Evolutionary conservation across 2,113 vertebrate species (phyloP), one percentile per base, ranked within the genome.

Genomic region (Erpornis zantholeuca): DNA sequence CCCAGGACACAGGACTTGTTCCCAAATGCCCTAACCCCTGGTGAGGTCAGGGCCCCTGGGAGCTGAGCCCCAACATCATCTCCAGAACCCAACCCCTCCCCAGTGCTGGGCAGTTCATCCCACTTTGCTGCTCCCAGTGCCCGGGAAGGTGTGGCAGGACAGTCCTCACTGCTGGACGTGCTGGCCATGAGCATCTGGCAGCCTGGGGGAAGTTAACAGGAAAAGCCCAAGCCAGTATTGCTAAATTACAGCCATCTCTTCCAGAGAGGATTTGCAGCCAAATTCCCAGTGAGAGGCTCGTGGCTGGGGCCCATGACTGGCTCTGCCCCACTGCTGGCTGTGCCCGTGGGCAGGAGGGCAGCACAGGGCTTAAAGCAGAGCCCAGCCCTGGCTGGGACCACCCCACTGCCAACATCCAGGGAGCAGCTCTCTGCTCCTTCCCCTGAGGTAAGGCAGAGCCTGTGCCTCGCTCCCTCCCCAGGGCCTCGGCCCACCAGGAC

Each of bases 391-490:
- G 15, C n/a, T 68, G 38, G 18, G 35, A 36, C 12, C 20, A 52
- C 42, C 42, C 44, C 8, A 0, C 81, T 64, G 33, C 36, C 38
- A 54, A 27, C 60, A 35, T 9, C 47, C 4, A 2, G 31, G 38
- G 13, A 83, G 14, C 36, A 36, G 23, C 40, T 64, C 76, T 54
- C 45, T 56, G 38, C 64, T 59, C 64, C 38, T 27, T 47, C 54
- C 66, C 6, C 0, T 20, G 45, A 15, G 11, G 35, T 36, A 6
- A 44, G 52, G 20, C 21, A 60, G 29, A 18, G 27, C 1, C 45
- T n/a, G 47, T 3, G 1, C 44, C 17, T 57, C 4, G 0, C 15
- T 47, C 14, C 17, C 63, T 64, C 19, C 42, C 7, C 35, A 21
- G 28, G 31, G 59, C 64, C 73, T 54, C 2, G 0, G 29, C 19